A percentile compares a stretch with the other conserved stretches of the same genome.
Evolutionary conservation across 2,888 invertebrate species (phyloP).

Genomic region (Colletes collaris): DNA sequence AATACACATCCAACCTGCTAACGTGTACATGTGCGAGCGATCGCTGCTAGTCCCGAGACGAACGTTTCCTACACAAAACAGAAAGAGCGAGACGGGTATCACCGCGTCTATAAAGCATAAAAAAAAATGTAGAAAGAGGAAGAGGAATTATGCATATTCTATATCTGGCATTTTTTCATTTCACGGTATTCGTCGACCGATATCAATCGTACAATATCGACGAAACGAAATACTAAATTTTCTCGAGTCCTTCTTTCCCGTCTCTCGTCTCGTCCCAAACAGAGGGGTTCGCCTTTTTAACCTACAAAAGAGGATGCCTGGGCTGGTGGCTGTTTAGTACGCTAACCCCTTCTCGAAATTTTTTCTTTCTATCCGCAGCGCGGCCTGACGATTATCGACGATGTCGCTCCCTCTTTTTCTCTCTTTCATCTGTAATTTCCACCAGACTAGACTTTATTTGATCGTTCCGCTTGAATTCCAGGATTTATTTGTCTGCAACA

Average conservation of each 20-base stretch:
- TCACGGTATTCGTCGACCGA: constrained; percentile 27
- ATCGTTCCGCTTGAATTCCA: constrained; percentile 33
- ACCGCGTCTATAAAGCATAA: constrained; percentile 15
- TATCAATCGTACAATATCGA: constrained; percentile 21
- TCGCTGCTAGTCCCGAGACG: constrained; percentile 32
- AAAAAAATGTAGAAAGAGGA: constrained; percentile 1
- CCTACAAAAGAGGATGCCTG: constrained; percentile 30
- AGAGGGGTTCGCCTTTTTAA: constrained; percentile 37
- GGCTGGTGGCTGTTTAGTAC: constrained; percentile 29
- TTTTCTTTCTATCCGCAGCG: constrained; percentile 6
- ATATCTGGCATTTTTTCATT: constrained; percentile 28
- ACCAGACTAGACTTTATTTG: constrained; percentile 15
- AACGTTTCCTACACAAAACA: constrained; percentile 26
- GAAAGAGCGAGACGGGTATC: neutral
- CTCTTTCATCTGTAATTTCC: constrained; percentile 6
- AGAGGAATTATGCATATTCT: constrained; percentile 43
- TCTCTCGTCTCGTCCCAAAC: neutral
- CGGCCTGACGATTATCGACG: constrained; percentile 10
- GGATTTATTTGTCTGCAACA: constrained; percentile 28
- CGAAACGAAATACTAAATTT: constrained; percentile 34
- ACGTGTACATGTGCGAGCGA: constrained; percentile 27
- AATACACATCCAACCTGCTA: constrained; percentile 27
- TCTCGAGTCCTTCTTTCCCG: constrained; percentile 5
- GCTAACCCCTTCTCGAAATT: constrained; percentile 23
- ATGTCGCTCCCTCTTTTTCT: neutral